phyloP scores from a whole-genome alignment of 2,113 vertebrate genomes.

The Kryptolebias marmoratus region DNA sequence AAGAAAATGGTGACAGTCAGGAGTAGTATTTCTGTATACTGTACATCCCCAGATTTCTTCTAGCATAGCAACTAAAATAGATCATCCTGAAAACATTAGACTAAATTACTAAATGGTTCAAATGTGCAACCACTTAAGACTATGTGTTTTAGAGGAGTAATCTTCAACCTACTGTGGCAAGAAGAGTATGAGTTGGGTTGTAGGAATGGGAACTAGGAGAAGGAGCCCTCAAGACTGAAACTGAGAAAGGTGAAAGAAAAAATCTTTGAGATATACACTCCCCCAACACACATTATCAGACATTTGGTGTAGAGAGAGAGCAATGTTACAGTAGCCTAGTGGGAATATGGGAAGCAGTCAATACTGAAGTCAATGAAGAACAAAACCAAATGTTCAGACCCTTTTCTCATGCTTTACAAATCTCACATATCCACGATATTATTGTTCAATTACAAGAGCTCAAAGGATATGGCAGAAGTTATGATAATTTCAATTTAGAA shows the following conservation, averaged over 20 bases:
- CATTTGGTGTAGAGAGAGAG: slow-evolving; percentile 7
- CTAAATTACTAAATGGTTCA: slow-evolving; percentile 80
- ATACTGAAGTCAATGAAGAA: slow-evolving; percentile 28
- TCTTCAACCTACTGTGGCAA: slow-evolving; percentile 75
- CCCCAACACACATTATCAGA: slow-evolving; percentile 19
- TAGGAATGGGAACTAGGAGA: slow-evolving; percentile 31
- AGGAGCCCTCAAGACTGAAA: slow-evolving; percentile 33
- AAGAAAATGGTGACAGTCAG: slow-evolving; percentile 59
- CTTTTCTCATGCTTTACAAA: no score
- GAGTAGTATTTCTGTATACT: slow-evolving; percentile 37
- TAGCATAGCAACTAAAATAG: slow-evolving; percentile 61
- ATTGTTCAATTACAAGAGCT: no score
- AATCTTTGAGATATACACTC: slow-evolving; percentile 36
- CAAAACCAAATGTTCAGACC: not conserved
- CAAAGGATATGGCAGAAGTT: no score
- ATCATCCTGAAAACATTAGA: slow-evolving; percentile 81
- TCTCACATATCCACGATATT: no score
- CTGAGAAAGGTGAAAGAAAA: slow-evolving; percentile 20
- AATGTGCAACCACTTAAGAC: slow-evolving; percentile 81
- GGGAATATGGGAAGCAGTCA: not conserved
- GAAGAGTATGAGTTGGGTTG: slow-evolving; percentile 54
- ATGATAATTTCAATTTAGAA: no score
- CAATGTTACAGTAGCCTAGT: slow-evolving; percentile 6
- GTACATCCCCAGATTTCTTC: slow-evolving; percentile 46
- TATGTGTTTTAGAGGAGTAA: slow-evolving; percentile 77